A percentile compares a stretch with the other conserved stretches of the same genome.
Conservation (phyloP, 2,888 invertebrate genomes). For the Tridacna gigas region DNA sequence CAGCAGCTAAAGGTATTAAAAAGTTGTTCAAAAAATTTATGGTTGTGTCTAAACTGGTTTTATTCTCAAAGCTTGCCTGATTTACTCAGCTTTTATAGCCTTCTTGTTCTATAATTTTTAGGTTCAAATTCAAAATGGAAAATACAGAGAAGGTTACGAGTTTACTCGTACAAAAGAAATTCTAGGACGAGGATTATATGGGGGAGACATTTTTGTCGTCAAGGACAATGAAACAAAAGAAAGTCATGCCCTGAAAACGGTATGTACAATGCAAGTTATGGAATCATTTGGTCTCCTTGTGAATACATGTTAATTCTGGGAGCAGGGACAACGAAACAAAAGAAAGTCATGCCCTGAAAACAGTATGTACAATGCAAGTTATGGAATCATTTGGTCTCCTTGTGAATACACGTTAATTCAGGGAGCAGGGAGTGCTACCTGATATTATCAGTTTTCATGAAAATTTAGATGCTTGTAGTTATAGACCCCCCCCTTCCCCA, state of each 20-base stretch:
- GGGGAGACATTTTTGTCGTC: constrained; percentile 73
- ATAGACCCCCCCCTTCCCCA: no score
- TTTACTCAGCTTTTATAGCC: no score
- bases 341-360: constrained; percentile 67
- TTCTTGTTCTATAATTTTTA: not conserved
- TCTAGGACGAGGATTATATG: constrained; percentile 70
- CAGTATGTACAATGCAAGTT: constrained; percentile 55
- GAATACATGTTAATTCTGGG: no score
- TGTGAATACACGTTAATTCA: no score
- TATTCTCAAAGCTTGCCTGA: no score
- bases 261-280: constrained; percentile 38
- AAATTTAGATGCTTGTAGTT: no score
- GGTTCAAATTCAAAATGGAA: not conserved
- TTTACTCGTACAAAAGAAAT: constrained; percentile 64
- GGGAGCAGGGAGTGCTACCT: no score
- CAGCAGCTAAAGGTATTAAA: no score
- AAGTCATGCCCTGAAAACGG: constrained; percentile 70
- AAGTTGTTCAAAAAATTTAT: no score
- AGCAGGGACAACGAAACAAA: constrained; percentile 69
- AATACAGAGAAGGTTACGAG: constrained; percentile 48
- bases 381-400: not conserved
- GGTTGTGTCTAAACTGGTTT: no score
- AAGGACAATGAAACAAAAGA: constrained; percentile 68
- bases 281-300: not conserved
- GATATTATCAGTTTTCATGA: no score